These are phyloP conservation scores for Cebidichthys violaceus DNA, from an alignment of 2,113 vertebrate species.

Conservation along the genomic window DNA sequence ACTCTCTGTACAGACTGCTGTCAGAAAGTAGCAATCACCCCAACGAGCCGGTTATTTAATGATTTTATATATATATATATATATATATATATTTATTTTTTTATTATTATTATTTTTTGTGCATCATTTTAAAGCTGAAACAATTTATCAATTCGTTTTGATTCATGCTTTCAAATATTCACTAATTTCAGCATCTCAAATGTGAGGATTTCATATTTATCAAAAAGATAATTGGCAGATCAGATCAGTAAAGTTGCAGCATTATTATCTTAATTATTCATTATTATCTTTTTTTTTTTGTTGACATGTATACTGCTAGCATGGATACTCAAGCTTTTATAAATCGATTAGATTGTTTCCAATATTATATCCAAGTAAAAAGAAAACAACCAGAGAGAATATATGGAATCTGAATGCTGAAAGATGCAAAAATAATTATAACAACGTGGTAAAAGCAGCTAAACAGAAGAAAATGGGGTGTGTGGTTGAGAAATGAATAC, in stretches of 20 bases:
- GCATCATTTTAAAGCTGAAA: too few species aligned
- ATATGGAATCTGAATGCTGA: not conserved
- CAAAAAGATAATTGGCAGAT: too few species aligned
- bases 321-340: not conserved
- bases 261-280: not conserved
- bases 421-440: not conserved
- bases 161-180: too few species aligned
- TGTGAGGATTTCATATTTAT: not conserved
- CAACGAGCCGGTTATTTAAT: not conserved
- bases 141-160: too few species aligned
- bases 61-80: too few species aligned
- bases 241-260: not conserved
- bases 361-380: not conserved
- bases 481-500: slow-evolving; percentile 32
- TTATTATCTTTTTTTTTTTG: not conserved
- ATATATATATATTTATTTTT: too few species aligned
- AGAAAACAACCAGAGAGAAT: not conserved
- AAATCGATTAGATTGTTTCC: not conserved
- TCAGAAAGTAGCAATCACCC: not conserved
- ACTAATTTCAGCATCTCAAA: not conserved
- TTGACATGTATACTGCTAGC: not conserved
- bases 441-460: not conserved
- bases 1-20: not conserved
- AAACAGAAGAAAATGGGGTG: not conserved
- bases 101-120: too few species aligned